These are phyloP conservation scores for Montipora foliosa DNA, from an alignment of 64 coral and sea anemone genomes.

Conservation along the genomic window DNA sequence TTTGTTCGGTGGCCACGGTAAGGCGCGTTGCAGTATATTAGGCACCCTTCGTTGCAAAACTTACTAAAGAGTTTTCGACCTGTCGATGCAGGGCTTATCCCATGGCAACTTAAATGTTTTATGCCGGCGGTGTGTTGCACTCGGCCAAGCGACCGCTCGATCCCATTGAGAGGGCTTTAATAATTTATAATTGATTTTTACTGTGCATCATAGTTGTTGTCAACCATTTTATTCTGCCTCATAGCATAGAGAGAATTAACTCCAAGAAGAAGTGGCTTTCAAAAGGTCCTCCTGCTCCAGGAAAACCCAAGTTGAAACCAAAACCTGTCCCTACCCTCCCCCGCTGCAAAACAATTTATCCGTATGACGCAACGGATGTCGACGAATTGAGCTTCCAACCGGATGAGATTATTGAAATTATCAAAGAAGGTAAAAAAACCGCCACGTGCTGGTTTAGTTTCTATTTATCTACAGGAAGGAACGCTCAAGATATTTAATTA, in stretches of 20 bases:
- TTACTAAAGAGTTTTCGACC: no score
- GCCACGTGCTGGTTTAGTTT: not conserved
- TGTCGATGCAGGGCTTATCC: no score
- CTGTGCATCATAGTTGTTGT: not conserved
- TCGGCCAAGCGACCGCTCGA: no score
- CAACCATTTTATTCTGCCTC: not conserved
- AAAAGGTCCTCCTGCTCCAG: slow-evolving; percentile 75
- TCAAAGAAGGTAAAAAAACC: slow-evolving; percentile 90
- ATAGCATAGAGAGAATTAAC: slow-evolving; percentile 69
- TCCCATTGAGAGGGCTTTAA: no score
- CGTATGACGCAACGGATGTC: slow-evolving; percentile 92
- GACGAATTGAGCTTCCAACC: slow-evolving; percentile 94
- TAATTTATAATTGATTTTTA: no score
- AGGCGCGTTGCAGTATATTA: no score
- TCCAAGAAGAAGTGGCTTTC: slow-evolving; percentile 54
- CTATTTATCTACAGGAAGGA: no score
- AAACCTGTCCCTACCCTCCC: slow-evolving; percentile 84
- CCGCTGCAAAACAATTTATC: slow-evolving; percentile 87
- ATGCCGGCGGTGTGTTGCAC: no score
- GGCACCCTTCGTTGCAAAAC: no score
- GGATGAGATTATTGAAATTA: slow-evolving; percentile 88
- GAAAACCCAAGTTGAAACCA: slow-evolving; percentile 83
- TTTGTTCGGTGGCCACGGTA: no score
- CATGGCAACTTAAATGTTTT: no score
- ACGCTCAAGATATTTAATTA: not conserved